These are phyloP conservation scores for Epistrophella euchroma DNA, from an alignment of 2,888 invertebrate species.

Conservation along the genomic window DNA sequence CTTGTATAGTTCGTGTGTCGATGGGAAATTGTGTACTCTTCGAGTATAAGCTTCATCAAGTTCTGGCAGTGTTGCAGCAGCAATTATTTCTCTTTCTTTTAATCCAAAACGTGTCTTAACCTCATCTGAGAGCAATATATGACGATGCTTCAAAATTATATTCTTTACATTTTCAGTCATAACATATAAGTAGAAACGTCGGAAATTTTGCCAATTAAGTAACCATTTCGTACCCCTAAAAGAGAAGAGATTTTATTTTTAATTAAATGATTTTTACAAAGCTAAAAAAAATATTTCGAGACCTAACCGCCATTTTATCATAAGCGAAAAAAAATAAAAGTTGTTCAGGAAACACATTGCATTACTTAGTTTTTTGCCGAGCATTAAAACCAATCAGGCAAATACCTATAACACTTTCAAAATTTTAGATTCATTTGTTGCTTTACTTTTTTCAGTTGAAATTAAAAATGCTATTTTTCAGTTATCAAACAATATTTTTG, in stretches of 20 bases:
- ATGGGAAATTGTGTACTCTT: slow-evolving; percentile 90
- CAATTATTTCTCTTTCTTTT: slow-evolving; percentile 92
- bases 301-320: too few species aligned
- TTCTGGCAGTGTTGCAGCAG: slow-evolving; percentile 94
- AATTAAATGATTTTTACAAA: background rate
- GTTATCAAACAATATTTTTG: too few species aligned
- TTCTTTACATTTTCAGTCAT: slow-evolving; percentile 97
- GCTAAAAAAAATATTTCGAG: background rate
- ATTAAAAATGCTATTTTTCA: too few species aligned
- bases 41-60: slow-evolving; percentile 95
- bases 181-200: slow-evolving; percentile 94
- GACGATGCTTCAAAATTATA: slow-evolving; percentile 93
- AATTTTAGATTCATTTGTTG: too few species aligned
- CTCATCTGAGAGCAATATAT: slow-evolving; percentile 90
- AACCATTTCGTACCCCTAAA: slow-evolving; percentile 91
- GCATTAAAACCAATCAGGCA: too few species aligned
- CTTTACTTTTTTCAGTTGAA: too few species aligned
- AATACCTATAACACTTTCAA: too few species aligned
- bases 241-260: background rate
- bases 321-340: too few species aligned
- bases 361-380: too few species aligned
- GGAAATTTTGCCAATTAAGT: slow-evolving; percentile 94
- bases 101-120: slow-evolving; percentile 88
- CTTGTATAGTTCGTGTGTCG: slow-evolving; percentile 91
- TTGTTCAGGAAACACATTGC: too few species aligned